Conservation (phyloP, 2,888 invertebrate species). For the Tiliacea aurago region DNA sequence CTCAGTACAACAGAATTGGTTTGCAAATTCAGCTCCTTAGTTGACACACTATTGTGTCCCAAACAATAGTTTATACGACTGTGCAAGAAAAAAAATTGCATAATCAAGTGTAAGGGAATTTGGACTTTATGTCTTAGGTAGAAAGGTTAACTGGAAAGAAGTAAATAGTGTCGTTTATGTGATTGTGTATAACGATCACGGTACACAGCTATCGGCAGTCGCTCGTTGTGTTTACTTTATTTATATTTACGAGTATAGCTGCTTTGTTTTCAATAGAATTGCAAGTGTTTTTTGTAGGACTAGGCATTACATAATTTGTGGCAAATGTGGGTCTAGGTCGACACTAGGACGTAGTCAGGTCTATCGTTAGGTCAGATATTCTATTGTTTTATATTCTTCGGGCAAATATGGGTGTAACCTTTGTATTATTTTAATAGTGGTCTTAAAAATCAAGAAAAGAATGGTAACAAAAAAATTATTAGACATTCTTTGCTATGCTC, state of each 20-base stretch:
- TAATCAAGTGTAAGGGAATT: conserved; percentile 48
- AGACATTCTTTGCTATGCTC: neutral
- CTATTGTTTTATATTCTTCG: conserved; percentile 1
- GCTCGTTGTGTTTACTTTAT: conserved; percentile 35
- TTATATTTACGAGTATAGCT: conserved; percentile 1
- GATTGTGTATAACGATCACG: conserved; percentile 18
- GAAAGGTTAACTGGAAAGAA: conserved; percentile 15
- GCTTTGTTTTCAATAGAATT: conserved; percentile 18
- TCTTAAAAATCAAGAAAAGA: neutral
- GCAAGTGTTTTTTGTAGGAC: conserved; percentile 3
- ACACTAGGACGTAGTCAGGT: neutral
- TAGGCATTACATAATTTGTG: conserved; percentile 27
- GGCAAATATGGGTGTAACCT: neutral
- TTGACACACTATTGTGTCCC: conserved; percentile 75
- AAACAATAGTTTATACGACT: conserved; percentile 72
- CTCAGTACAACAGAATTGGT: conserved; percentile 62
- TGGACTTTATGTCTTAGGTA: conserved; percentile 46
- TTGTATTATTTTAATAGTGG: neutral
- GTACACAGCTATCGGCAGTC: conserved; percentile 21
- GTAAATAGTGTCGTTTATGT: conserved; percentile 14
- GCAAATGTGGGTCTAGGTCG: conserved; percentile 28
- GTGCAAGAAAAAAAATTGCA: conserved; percentile 59
- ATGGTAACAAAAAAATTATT: neutral
- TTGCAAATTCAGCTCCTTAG: conserved; percentile 73
- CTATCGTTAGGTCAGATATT: neutral